phyloP scores from a whole-genome alignment of 2,113 vertebrate species.

The Triplophysa siluroides region DNA sequence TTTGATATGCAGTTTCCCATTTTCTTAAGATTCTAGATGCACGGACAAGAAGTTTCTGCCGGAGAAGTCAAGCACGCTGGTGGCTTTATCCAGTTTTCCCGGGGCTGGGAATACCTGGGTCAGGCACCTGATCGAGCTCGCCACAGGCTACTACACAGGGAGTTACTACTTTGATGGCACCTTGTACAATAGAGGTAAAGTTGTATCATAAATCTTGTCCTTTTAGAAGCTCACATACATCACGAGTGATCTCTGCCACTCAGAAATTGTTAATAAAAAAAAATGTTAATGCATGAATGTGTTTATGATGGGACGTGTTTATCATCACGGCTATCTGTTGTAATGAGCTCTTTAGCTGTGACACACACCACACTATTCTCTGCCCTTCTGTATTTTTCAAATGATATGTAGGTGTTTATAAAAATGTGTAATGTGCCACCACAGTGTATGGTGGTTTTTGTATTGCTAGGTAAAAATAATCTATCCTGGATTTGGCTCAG shows the following conservation, averaged over 20 bases:
- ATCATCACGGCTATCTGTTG: background rate
- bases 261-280: conserved; percentile 8
- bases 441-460: no score
- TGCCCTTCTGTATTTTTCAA: background rate
- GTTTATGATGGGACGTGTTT: background rate
- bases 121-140: conserved; percentile 84
- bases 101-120: conserved; percentile 89
- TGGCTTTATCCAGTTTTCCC: conserved; percentile 85
- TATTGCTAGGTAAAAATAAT: no score
- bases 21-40: conserved; percentile 80
- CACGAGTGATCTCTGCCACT: background rate
- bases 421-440: no score
- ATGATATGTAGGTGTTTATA: no score
- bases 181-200: conserved; percentile 85
- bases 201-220: background rate
- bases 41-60: conserved; percentile 81
- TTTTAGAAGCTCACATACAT: background rate
- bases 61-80: conserved; percentile 79
- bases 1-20: background rate
- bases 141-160: conserved; percentile 85
- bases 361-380: background rate
- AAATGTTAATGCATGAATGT: background rate
- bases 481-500: no score
- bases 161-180: conserved; percentile 89
- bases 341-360: background rate